These are phyloP conservation scores for Dolomedes plantarius DNA, from an alignment of 2,888 invertebrate genomes.

Conservation along the genomic window DNA sequence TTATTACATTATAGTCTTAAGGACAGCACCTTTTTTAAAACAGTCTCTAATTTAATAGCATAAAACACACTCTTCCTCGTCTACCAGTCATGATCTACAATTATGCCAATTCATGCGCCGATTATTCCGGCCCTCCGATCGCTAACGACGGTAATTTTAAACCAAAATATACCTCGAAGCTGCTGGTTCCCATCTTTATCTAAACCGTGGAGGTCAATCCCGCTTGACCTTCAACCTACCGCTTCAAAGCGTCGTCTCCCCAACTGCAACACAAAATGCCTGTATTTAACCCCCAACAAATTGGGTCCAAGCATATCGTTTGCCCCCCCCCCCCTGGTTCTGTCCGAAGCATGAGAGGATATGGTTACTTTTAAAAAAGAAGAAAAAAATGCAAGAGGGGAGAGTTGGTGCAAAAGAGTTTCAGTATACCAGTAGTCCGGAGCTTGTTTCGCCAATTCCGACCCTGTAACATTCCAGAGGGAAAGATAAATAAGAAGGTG, in stretches of 20 bases:
- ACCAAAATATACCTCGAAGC: not conserved
- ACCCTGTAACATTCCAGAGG: constrained; percentile 15
- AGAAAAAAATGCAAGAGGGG: not conserved
- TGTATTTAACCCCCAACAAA: constrained; percentile 33
- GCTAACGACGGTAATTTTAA: not conserved
- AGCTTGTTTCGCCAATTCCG: not conserved
- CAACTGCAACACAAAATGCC: constrained; percentile 23
- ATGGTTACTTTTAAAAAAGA: not conserved
- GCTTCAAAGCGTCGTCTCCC: not conserved
- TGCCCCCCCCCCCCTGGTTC: not conserved
- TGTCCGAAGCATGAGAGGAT: not conserved
- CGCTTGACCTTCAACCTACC: not conserved
- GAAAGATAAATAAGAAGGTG: constrained; percentile 11
- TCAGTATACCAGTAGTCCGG: not conserved
- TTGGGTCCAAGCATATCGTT: not conserved
- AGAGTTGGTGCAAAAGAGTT: not conserved
- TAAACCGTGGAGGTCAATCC: not conserved
- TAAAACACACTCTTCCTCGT: not conserved
- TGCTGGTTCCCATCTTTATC: not conserved
- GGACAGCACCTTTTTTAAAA: not conserved
- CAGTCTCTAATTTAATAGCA: constrained; percentile 6
- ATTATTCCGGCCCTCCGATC: not conserved
- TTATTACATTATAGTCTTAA: not conserved
- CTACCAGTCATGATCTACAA: not conserved
- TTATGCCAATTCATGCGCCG: not conserved